Conservation (phyloP, 1,140 invertebrate species). For the Panagrolaimus sp. region DNA sequence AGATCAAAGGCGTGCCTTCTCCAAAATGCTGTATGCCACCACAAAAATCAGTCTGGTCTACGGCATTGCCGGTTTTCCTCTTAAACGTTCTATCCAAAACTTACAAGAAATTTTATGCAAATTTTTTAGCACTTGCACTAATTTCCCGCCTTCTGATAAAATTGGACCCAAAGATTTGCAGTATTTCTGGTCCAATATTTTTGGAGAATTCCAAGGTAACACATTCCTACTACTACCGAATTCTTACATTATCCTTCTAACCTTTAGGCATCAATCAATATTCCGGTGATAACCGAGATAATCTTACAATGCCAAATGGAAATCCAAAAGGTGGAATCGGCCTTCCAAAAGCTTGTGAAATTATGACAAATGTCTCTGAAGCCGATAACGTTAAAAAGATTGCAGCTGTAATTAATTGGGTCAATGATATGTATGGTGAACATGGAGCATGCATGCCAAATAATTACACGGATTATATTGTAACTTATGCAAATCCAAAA, state of each 20-base stretch:
- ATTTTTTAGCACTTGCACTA: neutral
- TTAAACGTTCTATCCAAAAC: too few species aligned
- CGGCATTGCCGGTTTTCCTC: too few species aligned
- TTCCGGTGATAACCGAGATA: conserved; percentile 11
- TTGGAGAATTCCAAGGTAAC: conserved; percentile 11
- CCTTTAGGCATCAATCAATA: conserved; percentile 6
- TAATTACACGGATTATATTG: conserved; percentile 19
- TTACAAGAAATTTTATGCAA: too few species aligned
- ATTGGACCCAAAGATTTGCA: neutral
- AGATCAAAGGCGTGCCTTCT: too few species aligned
- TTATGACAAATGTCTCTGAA: neutral
- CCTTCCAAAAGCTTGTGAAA: neutral
- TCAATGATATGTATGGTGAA: conserved; percentile 1
- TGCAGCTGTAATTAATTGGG: neutral
- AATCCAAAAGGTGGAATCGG: neutral
- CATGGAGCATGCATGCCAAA: neutral
- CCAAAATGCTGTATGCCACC: too few species aligned
- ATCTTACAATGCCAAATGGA: neutral
- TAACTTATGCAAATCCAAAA: neutral
- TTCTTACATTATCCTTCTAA: too few species aligned
- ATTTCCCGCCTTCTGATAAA: neutral
- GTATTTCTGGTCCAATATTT: conserved; percentile 13
- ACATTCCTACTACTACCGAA: neutral
- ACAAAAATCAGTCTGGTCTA: too few species aligned
- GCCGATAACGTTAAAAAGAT: conserved; percentile 1